Conservation (phyloP, 2,888 invertebrate genomes). For the Trypoxylon attenuatum region DNA sequence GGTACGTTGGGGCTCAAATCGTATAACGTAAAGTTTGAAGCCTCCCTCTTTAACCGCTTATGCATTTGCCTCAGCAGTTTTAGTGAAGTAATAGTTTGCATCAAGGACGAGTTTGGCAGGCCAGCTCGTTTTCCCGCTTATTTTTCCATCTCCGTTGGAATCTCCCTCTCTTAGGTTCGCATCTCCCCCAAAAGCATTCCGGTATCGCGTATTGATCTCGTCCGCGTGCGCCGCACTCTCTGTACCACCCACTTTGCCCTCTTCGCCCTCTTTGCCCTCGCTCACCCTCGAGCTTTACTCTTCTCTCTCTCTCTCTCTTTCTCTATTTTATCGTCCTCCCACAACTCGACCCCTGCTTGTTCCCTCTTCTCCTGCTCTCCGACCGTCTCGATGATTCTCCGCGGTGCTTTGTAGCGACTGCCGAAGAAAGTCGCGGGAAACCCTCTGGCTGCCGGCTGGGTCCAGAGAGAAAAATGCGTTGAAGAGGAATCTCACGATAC, state of each 20-base stretch:
- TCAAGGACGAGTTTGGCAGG: not conserved
- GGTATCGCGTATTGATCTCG: conserved; percentile 33
- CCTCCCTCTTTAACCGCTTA: no score
- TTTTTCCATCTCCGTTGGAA: not conserved
- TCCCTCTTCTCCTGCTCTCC: conserved; percentile 4
- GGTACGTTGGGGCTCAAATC: no score
- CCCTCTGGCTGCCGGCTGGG: not conserved
- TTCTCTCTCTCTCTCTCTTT: conserved; percentile 5
- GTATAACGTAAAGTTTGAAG: no score
- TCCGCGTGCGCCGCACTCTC: conserved; percentile 22
- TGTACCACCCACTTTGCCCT: not conserved
- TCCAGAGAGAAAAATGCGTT: not conserved
- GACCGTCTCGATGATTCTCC: conserved; percentile 8
- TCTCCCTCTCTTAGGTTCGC: not conserved
- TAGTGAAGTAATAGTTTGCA: no score
- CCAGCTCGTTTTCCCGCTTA: not conserved
- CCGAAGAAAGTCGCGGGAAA: not conserved
- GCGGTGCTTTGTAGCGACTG: not conserved
- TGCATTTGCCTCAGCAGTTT: no score
- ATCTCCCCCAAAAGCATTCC: no score
- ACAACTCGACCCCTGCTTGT: no score
- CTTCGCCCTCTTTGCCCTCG: conserved; percentile 7
- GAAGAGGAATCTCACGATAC: not conserved
- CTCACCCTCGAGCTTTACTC: not conserved
- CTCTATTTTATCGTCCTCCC: not conserved